These are phyloP conservation scores for Chinchilla lanigera DNA, from an alignment of 2,113 vertebrate genomes.

Conservation along the genomic window DNA sequence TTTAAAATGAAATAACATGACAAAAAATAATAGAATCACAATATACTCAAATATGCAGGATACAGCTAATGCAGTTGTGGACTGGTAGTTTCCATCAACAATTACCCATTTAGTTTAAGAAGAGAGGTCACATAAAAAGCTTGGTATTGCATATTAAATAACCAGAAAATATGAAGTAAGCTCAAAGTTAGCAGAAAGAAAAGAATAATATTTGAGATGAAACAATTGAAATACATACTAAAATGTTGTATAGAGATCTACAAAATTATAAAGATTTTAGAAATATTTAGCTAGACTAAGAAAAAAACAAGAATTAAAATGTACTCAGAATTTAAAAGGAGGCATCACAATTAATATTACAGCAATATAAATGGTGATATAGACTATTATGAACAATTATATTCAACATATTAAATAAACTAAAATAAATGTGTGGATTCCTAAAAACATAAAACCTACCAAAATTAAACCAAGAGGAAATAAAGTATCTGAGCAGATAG, in stretches of 20 bases:
- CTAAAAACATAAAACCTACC: not conserved
- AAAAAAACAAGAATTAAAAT: not conserved
- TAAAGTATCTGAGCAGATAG: not conserved
- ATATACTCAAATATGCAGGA: not conserved
- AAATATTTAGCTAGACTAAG: not conserved
- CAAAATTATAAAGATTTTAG: not conserved
- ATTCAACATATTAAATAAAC: not conserved
- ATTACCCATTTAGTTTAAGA: not conserved
- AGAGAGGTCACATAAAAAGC: not conserved
- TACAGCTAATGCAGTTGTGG: not conserved
- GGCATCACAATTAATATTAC: not conserved
- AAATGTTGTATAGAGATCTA: not conserved
- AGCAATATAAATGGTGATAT: not conserved
- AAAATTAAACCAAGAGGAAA: not conserved
- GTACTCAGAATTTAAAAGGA: not conserved
- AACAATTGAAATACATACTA: not conserved
- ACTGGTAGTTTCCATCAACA: not conserved
- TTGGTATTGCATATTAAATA: not conserved
- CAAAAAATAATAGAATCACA: not conserved
- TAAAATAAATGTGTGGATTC: not conserved
- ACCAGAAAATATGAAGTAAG: not conserved
- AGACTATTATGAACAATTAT: not conserved
- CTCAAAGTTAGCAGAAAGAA: not conserved
- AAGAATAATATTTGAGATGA: not conserved
- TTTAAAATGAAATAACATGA: not conserved